These are phyloP conservation scores for Chrysochloris asiatica DNA, from an alignment of 2,113 vertebrate species.

Conservation along the genomic window DNA sequence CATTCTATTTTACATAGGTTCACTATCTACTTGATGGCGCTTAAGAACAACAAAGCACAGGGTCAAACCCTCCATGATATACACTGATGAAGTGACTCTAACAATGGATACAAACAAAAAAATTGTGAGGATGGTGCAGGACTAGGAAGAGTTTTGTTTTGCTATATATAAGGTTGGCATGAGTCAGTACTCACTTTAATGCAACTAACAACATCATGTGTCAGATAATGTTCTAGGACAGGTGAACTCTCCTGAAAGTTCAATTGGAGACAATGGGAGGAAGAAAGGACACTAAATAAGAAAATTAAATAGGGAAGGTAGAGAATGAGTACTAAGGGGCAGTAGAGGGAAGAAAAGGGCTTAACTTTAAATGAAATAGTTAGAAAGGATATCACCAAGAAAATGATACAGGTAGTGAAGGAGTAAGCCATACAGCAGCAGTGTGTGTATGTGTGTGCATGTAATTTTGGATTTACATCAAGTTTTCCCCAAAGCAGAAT, in stretches of 20 bases:
- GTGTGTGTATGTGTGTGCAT: background rate
- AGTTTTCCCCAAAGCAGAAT: background rate
- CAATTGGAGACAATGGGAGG: background rate
- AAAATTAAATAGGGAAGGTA: too few species aligned
- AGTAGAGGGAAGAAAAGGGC: background rate
- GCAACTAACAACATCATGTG: background rate
- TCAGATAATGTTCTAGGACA: background rate
- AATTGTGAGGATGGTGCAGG: background rate
- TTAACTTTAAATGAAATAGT: background rate
- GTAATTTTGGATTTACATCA: constrained; percentile 13
- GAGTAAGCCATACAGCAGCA: background rate
- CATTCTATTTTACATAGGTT: too few species aligned
- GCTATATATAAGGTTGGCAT: background rate
- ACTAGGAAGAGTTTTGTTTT: too few species aligned
- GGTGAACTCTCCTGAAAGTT: background rate
- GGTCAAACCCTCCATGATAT: too few species aligned
- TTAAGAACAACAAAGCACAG: background rate
- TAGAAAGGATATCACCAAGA: background rate
- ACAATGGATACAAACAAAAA: background rate
- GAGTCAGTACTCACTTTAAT: background rate
- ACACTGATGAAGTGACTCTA: background rate
- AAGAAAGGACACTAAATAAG: background rate
- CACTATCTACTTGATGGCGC: too few species aligned
- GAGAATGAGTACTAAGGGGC: too few species aligned
- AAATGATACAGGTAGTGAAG: background rate